These are phyloP conservation scores for Tetramorium alpestre DNA, from an alignment of 1,140 invertebrate species.

Conservation along the genomic window DNA sequence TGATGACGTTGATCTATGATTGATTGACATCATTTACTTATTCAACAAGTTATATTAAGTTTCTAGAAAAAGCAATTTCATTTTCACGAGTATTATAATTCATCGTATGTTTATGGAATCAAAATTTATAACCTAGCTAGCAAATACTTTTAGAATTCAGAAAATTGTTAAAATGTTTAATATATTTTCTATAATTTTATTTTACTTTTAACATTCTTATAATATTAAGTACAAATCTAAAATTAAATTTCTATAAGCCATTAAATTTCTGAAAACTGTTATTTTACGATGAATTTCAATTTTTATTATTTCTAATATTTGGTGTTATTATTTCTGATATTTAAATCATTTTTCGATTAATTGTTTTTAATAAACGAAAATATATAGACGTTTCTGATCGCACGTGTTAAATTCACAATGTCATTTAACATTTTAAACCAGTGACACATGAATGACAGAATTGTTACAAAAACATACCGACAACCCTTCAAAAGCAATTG, in stretches of 20 bases:
- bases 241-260: neutral
- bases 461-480: neutral
- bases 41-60: neutral
- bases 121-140: neutral
- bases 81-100: neutral
- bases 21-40: neutral
- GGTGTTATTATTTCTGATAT: neutral
- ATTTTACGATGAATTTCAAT: neutral
- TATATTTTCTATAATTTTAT: neutral
- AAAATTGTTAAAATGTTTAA: neutral
- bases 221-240: neutral
- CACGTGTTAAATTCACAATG: neutral
- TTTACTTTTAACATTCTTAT: neutral
- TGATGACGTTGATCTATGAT: neutral
- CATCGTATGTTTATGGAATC: neutral
- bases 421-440: neutral
- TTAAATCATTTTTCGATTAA: neutral
- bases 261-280: neutral
- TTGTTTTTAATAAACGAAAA: neutral
- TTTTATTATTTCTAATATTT: slow-evolving; percentile 1
- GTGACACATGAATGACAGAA: neutral
- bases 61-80: neutral
- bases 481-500: neutral
- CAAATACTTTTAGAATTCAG: neutral
- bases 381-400: neutral